Evolutionary conservation across 1,140 invertebrate species (phyloP).

Genomic region (Lepidurus couesii): DNA sequence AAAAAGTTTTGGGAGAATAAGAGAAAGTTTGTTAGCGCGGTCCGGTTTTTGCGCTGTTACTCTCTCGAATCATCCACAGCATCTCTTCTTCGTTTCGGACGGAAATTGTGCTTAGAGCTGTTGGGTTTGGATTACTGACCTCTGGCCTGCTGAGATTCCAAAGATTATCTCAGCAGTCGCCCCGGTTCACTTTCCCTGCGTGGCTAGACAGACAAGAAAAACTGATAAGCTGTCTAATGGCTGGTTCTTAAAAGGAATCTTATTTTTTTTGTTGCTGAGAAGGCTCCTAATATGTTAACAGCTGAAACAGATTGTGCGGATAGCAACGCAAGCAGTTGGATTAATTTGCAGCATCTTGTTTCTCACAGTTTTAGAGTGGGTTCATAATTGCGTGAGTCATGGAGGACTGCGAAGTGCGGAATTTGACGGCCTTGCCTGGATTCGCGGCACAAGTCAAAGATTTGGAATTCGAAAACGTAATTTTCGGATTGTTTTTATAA

Average conservation of each 20-base stretch:
- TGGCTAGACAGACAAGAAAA: conserved; percentile 11
- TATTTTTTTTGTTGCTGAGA: too few relatives aligned
- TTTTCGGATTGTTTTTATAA: conserved; percentile 11
- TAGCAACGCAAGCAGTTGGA: not conserved
- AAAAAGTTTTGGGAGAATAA: not conserved
- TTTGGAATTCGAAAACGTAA: conserved; percentile 32
- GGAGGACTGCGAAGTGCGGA: conserved; percentile 26
- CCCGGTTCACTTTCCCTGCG: not conserved
- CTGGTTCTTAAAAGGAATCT: not conserved
- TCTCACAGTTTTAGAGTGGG: not conserved
- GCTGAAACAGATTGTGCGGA: not conserved
- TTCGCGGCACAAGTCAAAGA: conserved; percentile 28
- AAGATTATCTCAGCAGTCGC: not conserved
- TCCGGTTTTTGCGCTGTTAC: not conserved
- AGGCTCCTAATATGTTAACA: too few relatives aligned
- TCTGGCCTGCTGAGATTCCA: not conserved
- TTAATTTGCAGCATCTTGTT: not conserved
- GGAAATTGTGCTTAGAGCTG: not conserved
- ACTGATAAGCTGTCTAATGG: not conserved
- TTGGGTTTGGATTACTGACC: not conserved
- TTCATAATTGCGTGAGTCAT: not conserved
- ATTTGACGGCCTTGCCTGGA: conserved; percentile 31
- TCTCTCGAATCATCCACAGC: not conserved
- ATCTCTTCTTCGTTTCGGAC: not conserved
- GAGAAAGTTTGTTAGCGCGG: not conserved